These are phyloP conservation scores for Ptilodon capucinus DNA, from an alignment of 2,888 invertebrate species.

Conservation along the genomic window DNA sequence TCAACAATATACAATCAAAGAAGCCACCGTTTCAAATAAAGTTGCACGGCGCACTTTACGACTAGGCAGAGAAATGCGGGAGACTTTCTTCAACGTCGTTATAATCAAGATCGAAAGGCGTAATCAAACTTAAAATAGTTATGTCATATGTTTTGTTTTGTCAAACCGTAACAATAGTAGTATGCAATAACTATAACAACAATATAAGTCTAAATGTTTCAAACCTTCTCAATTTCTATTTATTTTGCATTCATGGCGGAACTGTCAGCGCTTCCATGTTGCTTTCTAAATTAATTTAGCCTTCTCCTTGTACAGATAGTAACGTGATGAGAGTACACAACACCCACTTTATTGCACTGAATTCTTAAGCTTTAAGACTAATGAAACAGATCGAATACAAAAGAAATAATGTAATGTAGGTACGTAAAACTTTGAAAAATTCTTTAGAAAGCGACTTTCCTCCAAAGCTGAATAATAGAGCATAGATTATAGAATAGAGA, in stretches of 20 bases:
- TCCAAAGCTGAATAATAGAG: constrained; percentile 38
- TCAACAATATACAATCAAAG: not conserved
- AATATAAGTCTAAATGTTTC: constrained; percentile 38
- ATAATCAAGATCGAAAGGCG: constrained; percentile 18
- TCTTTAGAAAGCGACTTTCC: constrained; percentile 78
- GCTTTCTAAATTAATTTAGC: constrained; percentile 73
- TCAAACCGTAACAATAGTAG: constrained; percentile 35
- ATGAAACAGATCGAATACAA: constrained; percentile 6
- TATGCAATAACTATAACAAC: constrained; percentile 34
- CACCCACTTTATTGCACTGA: constrained; percentile 15
- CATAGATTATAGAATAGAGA: no score
- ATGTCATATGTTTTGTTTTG: constrained; percentile 31
- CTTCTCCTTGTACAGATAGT: constrained; percentile 23
- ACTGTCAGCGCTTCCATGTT: constrained; percentile 84
- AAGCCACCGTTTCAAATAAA: not conserved
- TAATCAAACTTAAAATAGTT: constrained; percentile 25
- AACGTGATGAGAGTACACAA: constrained; percentile 8
- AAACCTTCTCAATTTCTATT: constrained; percentile 79
- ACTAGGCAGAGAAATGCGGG: constrained; percentile 37
- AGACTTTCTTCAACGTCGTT: constrained; percentile 43
- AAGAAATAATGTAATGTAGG: constrained; percentile 31
- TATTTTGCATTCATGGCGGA: constrained; percentile 84
- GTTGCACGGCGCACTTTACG: constrained; percentile 4
- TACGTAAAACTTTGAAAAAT: constrained; percentile 46
- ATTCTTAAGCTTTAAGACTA: constrained; percentile 7